These are phyloP conservation scores for Coryphaenoides rupestris DNA, from an alignment of 2,113 vertebrate genomes.

Conservation along the genomic window DNA sequence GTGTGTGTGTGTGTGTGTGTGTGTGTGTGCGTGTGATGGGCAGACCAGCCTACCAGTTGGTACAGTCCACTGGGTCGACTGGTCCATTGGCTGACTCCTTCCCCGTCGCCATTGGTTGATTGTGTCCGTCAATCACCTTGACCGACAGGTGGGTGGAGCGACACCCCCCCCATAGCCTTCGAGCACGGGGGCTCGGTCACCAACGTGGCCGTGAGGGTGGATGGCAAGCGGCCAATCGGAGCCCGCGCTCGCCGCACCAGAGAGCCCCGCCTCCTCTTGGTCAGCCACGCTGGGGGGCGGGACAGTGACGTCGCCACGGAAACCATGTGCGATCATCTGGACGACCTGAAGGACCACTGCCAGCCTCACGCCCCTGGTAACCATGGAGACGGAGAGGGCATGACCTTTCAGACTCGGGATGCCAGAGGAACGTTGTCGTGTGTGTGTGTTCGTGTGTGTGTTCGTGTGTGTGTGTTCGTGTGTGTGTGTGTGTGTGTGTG, in stretches of 20 bases:
- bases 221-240: constrained; percentile 81
- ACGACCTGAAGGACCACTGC: constrained; percentile 83
- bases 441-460: neutral
- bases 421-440: neutral
- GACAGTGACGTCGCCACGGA: constrained; percentile 49
- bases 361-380: constrained; percentile 91
- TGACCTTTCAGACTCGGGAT: neutral
- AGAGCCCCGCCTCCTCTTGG: constrained; percentile 74
- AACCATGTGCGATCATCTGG: constrained; percentile 73
- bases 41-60: too few species aligned
- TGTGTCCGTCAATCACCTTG: too few species aligned
- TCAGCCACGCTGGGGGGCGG: constrained; percentile 58
- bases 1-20: too few species aligned
- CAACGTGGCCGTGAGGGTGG: constrained; percentile 82
- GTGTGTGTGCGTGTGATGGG: too few species aligned
- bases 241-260: constrained; percentile 78
- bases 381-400: too few species aligned
- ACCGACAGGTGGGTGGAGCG: constrained; percentile 92
- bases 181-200: constrained; percentile 90
- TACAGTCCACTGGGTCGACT: too few species aligned
- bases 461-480: constrained; percentile 63
- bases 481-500: constrained; percentile 38
- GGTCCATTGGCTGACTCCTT: too few species aligned
- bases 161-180: constrained; percentile 91
- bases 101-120: neutral